Evolutionary conservation across 2,888 invertebrate genomes (phyloP).

Genomic region (Ormia ochracea): DNA sequence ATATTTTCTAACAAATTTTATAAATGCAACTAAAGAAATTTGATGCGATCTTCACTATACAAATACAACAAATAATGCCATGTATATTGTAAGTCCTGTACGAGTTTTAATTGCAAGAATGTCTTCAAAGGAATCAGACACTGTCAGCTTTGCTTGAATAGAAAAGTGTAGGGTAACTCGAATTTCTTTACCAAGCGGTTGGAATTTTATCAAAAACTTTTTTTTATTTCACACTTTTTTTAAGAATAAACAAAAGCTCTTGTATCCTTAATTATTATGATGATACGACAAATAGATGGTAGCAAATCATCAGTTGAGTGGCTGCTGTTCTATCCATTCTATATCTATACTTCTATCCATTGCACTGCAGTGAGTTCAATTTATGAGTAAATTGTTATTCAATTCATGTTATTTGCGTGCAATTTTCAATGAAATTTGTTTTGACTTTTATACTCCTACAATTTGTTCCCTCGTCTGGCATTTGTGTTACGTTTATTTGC

Average conservation of each 20-base stretch:
- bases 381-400: constrained; percentile 51
- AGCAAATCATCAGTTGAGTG: constrained; percentile 9
- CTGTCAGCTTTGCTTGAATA: no score
- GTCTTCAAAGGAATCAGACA: no score
- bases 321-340: neutral
- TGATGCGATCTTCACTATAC: no score
- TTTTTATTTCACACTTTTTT: neutral
- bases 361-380: constrained; percentile 25
- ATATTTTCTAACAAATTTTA: no score
- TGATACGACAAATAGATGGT: constrained; percentile 34
- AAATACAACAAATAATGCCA: no score
- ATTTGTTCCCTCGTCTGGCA: constrained; percentile 30
- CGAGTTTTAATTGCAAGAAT: no score
- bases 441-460: constrained; percentile 55
- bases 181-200: neutral
- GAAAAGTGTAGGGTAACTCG: neutral
- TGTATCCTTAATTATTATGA: constrained; percentile 34
- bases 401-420: constrained; percentile 60
- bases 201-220: neutral
- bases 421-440: constrained; percentile 56
- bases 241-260: constrained; percentile 15
- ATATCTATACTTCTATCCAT: neutral
- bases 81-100: no score
- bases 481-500: constrained; percentile 32
- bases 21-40: no score